Percentiles rank a stretch among this genome's conserved stretches.
These are phyloP conservation scores for Coreius guichenoti DNA, from an alignment of 2,797 vertebrate genomes.

Conservation along the genomic window DNA sequence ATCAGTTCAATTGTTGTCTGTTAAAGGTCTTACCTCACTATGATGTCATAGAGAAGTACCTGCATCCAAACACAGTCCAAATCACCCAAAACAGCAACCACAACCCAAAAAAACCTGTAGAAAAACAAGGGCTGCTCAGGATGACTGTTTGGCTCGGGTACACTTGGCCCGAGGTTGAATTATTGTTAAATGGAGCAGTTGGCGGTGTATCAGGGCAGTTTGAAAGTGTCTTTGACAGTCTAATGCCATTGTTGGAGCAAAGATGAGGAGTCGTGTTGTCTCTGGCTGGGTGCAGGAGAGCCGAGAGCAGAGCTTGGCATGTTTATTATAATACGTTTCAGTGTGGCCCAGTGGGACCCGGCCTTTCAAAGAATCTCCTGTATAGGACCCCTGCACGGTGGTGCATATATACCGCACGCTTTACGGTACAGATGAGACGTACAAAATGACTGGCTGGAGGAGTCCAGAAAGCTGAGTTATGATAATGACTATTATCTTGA, in stretches of 20 bases:
- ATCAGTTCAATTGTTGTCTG: constrained; percentile 1
- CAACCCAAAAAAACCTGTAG: not conserved
- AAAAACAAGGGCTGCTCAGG: constrained; percentile 47
- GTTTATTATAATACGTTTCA: constrained; percentile 55
- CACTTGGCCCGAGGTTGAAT: constrained; percentile 49
- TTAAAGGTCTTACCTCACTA: constrained; percentile 35
- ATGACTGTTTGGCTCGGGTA: constrained; percentile 39
- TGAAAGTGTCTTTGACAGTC: constrained; percentile 57
- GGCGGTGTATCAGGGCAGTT: constrained; percentile 52
- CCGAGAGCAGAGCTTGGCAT: constrained; percentile 53
- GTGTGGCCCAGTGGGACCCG: constrained; percentile 14
- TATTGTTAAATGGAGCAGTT: constrained; percentile 61
- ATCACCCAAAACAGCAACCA: constrained; percentile 7
- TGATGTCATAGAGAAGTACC: constrained; percentile 48
- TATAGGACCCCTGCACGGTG: constrained; percentile 35
- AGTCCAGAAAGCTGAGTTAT: constrained; percentile 39
- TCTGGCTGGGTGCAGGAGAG: constrained; percentile 52
- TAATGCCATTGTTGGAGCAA: constrained; percentile 64
- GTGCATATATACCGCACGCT: constrained; percentile 11
- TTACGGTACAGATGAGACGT: constrained; percentile 29
- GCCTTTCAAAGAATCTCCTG: constrained; percentile 27
- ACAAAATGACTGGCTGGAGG: constrained; percentile 37
- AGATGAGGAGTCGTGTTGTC: constrained; percentile 57
- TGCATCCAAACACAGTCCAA: constrained; percentile 26
- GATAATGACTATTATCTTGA: constrained; percentile 48